Base-by-base conservation (phyloP, 2,888 invertebrate genomes). In the Phanerotoma sp. region DNA sequence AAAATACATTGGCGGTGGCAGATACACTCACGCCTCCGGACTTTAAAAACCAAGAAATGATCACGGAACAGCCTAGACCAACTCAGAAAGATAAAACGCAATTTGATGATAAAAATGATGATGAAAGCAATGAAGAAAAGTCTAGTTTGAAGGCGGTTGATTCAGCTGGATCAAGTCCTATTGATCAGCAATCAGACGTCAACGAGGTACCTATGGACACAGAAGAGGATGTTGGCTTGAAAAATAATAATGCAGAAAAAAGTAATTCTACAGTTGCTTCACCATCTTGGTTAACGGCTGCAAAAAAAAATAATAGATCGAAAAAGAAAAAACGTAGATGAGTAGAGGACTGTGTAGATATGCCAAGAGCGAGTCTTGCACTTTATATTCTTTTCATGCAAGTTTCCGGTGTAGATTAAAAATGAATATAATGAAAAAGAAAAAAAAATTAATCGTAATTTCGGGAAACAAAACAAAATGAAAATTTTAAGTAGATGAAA, bases 271-370 rank as follows among this genome's bases (percentile, higher is more conserved):
- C 45, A 7, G 59, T 57, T 32, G 52, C 58, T 4, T 62, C 57
- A 13, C 55, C 63, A 3, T 58, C 60, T 35, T 60, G 54, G 47
- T 57, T 57, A 11, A 44, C 57, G 58, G 55, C 63, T 51, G 40
- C 62, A 35, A 75, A 72, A 62, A 77, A 75, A 62, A 63, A 64
- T 63, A 67, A 61, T 57, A 67, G 72, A 53, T 73, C 70, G 40
- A 76, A 72, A 60, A 77, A 75, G 59, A 77, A 77, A 70, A 75
- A 71, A 63, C 75, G 73, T 56, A 77, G 77, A 77, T 77, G 77
- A 77, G 77, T 77, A 68, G 73, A 77, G 75, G 75, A 75, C 64
- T 75, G 77, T 67, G 73, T 77, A 70, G 75, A 77, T 68, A 75
- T 77, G 67, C 77, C 71, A 62, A 70, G 71, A 65, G 77, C 76